These are phyloP conservation scores for Hestina assimilis DNA, from an alignment of 1,140 invertebrate species.

Conservation along the genomic window DNA sequence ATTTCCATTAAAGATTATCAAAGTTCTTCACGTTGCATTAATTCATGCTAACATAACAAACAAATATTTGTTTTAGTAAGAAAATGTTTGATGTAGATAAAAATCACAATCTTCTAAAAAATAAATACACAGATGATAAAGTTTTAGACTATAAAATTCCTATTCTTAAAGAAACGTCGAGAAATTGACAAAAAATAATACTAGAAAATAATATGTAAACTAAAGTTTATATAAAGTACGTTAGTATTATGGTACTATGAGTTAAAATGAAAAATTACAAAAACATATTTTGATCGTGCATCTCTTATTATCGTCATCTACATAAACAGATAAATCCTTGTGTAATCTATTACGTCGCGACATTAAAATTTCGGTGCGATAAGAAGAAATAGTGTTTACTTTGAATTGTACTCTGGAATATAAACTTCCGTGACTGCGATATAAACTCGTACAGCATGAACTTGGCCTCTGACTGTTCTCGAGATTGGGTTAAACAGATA, in stretches of 20 bases:
- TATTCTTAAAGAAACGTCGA: too few relatives aligned
- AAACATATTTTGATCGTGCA: neutral
- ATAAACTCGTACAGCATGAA: slow-evolving; percentile 22
- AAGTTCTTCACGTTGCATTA: neutral
- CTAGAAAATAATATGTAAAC: neutral
- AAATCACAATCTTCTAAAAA: too few relatives aligned
- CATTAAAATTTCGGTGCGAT: slow-evolving; percentile 22
- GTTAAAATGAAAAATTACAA: neutral
- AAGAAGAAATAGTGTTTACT: slow-evolving; percentile 10
- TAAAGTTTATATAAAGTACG: too few relatives aligned
- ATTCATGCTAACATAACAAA: too few relatives aligned
- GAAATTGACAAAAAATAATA: too few relatives aligned
- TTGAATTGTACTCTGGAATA: slow-evolving; percentile 17
- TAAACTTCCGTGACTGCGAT: slow-evolving; percentile 5
- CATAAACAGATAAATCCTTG: slow-evolving; percentile 4
- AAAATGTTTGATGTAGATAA: too few relatives aligned
- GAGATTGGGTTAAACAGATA: slow-evolving; percentile 33
- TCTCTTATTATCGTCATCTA: neutral
- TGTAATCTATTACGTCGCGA: slow-evolving; percentile 19
- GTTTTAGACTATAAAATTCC: too few relatives aligned
- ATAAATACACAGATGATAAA: too few relatives aligned
- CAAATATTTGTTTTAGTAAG: too few relatives aligned
- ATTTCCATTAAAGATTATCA: slow-evolving; percentile 7
- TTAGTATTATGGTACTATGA: neutral
- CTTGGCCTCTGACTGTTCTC: slow-evolving; percentile 32